Conservation (phyloP, 2,888 invertebrate genomes). For the Orchesellides sinensis region DNA sequence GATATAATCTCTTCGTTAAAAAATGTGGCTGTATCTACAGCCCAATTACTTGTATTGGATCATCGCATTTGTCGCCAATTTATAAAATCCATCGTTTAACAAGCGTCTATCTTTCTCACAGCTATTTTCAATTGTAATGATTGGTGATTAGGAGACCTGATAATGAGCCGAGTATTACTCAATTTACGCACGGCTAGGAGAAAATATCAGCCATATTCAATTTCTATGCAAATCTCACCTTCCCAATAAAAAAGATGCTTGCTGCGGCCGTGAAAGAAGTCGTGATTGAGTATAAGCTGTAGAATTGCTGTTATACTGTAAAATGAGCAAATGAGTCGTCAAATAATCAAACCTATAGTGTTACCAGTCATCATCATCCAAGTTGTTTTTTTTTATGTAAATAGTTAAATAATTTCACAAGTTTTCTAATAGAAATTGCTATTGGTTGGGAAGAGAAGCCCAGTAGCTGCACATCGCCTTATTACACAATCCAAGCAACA, state of each 20-base stretch:
- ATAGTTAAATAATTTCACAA: conserved; percentile 43
- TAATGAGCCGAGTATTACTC: not conserved
- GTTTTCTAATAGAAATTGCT: too few species aligned
- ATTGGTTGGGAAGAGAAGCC: conserved; percentile 24
- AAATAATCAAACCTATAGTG: conserved; percentile 33
- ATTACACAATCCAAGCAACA: conserved; percentile 42
- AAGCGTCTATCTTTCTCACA: not conserved
- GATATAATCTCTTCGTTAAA: conserved; percentile 32
- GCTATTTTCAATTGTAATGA: conserved; percentile 10
- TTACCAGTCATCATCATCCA: not conserved
- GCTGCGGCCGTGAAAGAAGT: not conserved
- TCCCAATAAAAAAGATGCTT: not conserved
- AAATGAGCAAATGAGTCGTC: conserved; percentile 55
- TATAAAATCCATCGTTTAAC: conserved; percentile 7
- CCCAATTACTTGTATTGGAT: conserved; percentile 18
- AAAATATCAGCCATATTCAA: conserved; percentile 51
- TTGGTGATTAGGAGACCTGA: conserved; percentile 23
- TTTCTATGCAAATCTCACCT: conserved; percentile 40
- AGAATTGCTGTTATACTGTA: conserved; percentile 41
- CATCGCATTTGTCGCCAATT: conserved; percentile 21
- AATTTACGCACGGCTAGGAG: not conserved
- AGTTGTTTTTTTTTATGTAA: conserved; percentile 7
- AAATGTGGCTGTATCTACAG: conserved; percentile 30
- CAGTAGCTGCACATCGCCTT: too few species aligned
- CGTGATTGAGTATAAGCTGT: conserved; percentile 59